A percentile compares a stretch with the other conserved stretches of the same genome.
Conservation (phyloP, 1,140 invertebrate genomes). For the Planococcus citri region DNA sequence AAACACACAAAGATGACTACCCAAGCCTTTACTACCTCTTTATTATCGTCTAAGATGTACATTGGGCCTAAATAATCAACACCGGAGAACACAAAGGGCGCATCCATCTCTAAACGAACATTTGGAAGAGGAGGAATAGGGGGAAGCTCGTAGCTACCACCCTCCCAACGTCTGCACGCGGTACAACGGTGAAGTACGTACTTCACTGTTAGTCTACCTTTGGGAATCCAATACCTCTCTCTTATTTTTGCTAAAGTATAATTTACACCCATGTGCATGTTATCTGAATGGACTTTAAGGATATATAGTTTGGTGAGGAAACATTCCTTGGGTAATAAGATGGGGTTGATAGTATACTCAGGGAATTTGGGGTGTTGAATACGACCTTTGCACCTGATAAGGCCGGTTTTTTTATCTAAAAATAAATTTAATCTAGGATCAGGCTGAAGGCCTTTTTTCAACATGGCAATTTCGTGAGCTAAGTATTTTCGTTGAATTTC, state of each 20-base stretch:
- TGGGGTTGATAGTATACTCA: background rate
- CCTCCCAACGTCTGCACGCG: background rate
- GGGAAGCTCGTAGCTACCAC: too few relatives aligned
- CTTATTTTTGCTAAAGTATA: background rate
- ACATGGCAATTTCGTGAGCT: too few relatives aligned
- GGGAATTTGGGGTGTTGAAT: background rate
- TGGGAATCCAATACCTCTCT: slow-evolving; percentile 22
- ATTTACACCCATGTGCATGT: slow-evolving; percentile 15
- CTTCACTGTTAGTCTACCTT: slow-evolving; percentile 7
- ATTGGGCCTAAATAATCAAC: slow-evolving; percentile 4
- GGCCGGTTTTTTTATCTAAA: background rate
- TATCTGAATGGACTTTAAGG: background rate
- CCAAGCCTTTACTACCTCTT: slow-evolving; percentile 27
- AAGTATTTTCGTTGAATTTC: too few relatives aligned
- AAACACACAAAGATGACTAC: slow-evolving; percentile 36
- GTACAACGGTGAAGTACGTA: slow-evolving; percentile 23
- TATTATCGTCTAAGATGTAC: too few relatives aligned
- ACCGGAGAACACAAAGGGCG: background rate
- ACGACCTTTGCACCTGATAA: background rate
- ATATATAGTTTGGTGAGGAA: background rate
- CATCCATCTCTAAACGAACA: background rate
- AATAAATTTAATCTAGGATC: background rate
- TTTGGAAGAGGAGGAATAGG: too few relatives aligned
- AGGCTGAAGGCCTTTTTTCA: too few relatives aligned
- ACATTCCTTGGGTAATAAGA: background rate